Evolutionary conservation across 2,888 invertebrate genomes (phyloP).

Genomic region (Caenorhabditis angaria): DNA sequence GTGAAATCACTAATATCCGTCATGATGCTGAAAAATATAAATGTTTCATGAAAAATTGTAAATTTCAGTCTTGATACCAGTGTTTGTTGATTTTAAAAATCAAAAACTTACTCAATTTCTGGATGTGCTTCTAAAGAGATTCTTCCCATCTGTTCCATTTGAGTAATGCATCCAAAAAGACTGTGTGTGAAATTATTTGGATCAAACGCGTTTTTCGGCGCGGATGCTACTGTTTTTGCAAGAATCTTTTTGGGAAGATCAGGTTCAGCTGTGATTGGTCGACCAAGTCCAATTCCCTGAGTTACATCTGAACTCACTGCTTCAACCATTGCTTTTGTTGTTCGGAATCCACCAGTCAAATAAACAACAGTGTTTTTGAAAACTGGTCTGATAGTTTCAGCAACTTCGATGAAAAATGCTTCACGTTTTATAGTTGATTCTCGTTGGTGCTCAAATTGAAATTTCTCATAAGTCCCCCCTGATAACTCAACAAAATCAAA

Average conservation of each 20-base stretch:
- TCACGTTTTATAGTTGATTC: slow-evolving; percentile 59
- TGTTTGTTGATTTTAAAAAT: background rate
- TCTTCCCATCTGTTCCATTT: slow-evolving; percentile 51
- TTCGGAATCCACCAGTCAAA: slow-evolving; percentile 63
- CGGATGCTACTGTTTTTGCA: slow-evolving; percentile 22
- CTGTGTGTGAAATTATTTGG: slow-evolving; percentile 33
- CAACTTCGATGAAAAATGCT: slow-evolving; percentile 59
- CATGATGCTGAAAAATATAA: slow-evolving; percentile 25
- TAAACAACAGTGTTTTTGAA: slow-evolving; percentile 49
- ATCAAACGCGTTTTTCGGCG: slow-evolving; percentile 35
- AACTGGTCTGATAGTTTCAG: slow-evolving; percentile 42
- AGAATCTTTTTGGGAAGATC: slow-evolving; percentile 58
- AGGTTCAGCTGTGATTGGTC: slow-evolving; percentile 59
- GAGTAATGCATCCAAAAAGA: slow-evolving; percentile 32
- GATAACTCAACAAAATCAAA: slow-evolving; percentile 63
- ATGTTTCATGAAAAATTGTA: no score
- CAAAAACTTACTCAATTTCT: background rate
- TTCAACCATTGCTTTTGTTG: slow-evolving; percentile 52
- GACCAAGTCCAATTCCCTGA: slow-evolving; percentile 55
- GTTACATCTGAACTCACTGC: slow-evolving; percentile 49
- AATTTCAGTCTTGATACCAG: no score
- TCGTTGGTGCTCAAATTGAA: slow-evolving; percentile 28
- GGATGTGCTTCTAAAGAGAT: background rate
- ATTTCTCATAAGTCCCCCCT: slow-evolving; percentile 58
- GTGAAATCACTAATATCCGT: slow-evolving; percentile 29